Conservation (phyloP, 2,797 vertebrate species). For the Melanotaenia trifasciata region DNA sequence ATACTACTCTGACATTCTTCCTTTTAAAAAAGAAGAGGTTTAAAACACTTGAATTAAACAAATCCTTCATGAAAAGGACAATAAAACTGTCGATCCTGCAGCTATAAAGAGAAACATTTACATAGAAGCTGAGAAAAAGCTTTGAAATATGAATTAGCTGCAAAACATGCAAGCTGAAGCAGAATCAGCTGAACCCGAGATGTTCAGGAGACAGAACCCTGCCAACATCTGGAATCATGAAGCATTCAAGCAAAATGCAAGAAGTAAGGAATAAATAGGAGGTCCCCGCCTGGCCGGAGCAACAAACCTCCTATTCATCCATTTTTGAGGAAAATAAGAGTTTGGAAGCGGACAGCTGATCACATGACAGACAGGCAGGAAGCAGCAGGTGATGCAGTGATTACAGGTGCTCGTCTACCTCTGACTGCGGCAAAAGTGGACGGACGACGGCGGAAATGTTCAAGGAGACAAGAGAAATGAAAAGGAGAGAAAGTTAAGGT, state of each 20-base stretch:
- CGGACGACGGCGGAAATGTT: background rate
- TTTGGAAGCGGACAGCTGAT: background rate
- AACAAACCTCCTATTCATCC: background rate
- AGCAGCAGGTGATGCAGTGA: slow-evolving; percentile 4
- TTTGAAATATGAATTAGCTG: background rate
- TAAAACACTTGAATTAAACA: background rate
- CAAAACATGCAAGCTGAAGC: slow-evolving; percentile 12
- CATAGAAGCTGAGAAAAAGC: background rate
- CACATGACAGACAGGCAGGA: slow-evolving; percentile 2
- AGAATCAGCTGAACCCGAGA: background rate
- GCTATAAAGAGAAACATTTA: background rate
- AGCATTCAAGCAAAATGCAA: background rate
- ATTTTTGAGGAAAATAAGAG: background rate
- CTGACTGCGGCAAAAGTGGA: background rate
- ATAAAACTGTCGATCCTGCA: background rate
- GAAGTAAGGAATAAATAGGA: too few relatives aligned
- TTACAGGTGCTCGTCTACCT: background rate
- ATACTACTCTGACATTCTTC: too few relatives aligned
- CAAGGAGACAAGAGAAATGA: background rate
- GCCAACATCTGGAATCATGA: background rate
- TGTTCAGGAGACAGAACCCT: slow-evolving; percentile 2
- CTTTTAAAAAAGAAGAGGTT: background rate
- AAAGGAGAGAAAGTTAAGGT: background rate
- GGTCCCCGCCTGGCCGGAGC: background rate
- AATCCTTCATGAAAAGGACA: background rate